Percentiles rank a stretch among this genome's conserved stretches.
Evolutionary conservation across 1,140 invertebrate species (phyloP).

Genomic region (Drosophila seguyi): DNA sequence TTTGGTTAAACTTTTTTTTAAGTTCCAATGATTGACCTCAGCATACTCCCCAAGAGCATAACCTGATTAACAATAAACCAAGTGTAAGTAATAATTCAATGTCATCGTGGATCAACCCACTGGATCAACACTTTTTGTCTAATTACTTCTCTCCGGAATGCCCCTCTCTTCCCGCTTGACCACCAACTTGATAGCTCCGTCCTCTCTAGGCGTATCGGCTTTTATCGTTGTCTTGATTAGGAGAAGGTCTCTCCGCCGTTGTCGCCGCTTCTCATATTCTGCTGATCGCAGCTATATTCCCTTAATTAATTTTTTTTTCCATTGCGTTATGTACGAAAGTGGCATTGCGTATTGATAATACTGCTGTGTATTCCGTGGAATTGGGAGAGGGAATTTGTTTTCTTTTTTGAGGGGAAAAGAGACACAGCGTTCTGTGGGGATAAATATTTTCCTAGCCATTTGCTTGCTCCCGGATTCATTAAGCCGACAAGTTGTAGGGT

Average conservation of each 20-base stretch:
- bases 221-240: slow-evolving; percentile 78
- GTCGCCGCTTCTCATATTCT: slow-evolving; percentile 62
- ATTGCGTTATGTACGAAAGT: slow-evolving; percentile 50
- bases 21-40: neutral
- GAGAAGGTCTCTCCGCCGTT: slow-evolving; percentile 66
- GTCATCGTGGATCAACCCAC: slow-evolving; percentile 41
- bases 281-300: slow-evolving; percentile 81
- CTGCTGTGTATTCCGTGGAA: slow-evolving; percentile 9
- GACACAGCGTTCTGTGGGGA: neutral
- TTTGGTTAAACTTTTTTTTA: neutral
- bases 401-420: neutral
- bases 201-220: slow-evolving; percentile 47
- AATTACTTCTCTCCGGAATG: slow-evolving; percentile 53
- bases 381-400: neutral
- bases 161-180: slow-evolving; percentile 52
- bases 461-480: neutral
- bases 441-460: neutral
- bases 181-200: slow-evolving; percentile 34
- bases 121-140: slow-evolving; percentile 69
- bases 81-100: slow-evolving; percentile 56
- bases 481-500: neutral
- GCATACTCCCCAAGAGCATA: too few relatives aligned
- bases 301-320: slow-evolving; percentile 74
- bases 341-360: slow-evolving; percentile 32
- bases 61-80: neutral